A percentile compares a stretch with the other conserved stretches of the same genome.
Evolutionary conservation across 2,888 invertebrate genomes (phyloP).

Genomic region (Atethmia centrago): DNA sequence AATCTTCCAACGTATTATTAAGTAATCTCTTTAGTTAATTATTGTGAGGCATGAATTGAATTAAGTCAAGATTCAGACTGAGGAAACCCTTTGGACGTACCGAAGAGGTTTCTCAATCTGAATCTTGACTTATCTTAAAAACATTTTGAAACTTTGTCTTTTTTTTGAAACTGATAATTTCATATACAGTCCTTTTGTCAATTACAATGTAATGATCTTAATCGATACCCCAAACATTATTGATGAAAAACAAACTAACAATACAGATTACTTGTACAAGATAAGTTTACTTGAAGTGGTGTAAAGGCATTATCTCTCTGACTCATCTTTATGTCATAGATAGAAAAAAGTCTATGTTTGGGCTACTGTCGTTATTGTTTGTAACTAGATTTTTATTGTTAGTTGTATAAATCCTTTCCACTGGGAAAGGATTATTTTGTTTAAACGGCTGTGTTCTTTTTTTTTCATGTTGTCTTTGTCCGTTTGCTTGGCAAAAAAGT

Average conservation of each 20-base stretch:
- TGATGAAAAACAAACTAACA: conserved; percentile 64
- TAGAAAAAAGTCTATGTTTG: conserved; percentile 77
- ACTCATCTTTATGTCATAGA: conserved; percentile 78
- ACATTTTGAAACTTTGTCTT: neutral
- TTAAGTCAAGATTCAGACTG: neutral
- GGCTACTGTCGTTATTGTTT: conserved; percentile 84
- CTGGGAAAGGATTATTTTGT: conserved; percentile 78
- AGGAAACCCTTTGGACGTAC: neutral
- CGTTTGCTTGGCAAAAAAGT: conserved; percentile 11
- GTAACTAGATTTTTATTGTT: conserved; percentile 85
- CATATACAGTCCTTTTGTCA: conserved; percentile 30
- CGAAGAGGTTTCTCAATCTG: no score
- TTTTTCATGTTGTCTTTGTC: conserved; percentile 10
- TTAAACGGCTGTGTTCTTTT: conserved; percentile 38
- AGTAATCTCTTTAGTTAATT: conserved; percentile 42
- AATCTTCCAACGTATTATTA: conserved; percentile 51
- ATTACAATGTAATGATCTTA: conserved; percentile 63
- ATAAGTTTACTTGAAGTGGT: conserved; percentile 80
- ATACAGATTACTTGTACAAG: conserved; percentile 79
- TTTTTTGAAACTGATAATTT: conserved; percentile 23
- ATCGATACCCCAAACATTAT: conserved; percentile 69
- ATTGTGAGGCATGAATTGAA: conserved; percentile 20
- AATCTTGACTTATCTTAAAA: neutral
- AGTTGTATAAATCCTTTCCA: conserved; percentile 80
- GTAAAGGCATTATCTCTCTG: conserved; percentile 74